Conservation (phyloP, 2,888 invertebrate genomes). For the Amiota mariae region DNA sequence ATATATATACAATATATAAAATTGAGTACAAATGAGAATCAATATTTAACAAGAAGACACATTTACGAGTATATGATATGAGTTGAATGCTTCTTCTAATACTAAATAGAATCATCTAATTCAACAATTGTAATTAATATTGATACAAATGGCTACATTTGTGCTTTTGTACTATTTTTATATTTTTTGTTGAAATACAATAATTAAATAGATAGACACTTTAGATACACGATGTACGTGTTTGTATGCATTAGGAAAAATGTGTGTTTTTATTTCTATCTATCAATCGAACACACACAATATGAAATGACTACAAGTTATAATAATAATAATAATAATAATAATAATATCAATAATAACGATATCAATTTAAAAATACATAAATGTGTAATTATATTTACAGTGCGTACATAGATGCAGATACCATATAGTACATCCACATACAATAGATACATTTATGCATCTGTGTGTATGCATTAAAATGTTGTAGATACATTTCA, state of each 20-base stretch:
- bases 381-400: slow-evolving; percentile 22
- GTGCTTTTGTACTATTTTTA: background rate
- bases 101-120: background rate
- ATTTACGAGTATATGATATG: background rate
- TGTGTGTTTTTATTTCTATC: background rate
- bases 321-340: background rate
- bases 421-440: background rate
- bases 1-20: background rate
- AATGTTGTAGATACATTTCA: slow-evolving; percentile 9
- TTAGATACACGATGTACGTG: background rate
- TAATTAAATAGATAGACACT: background rate
- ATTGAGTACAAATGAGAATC: background rate
- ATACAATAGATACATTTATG: no score
- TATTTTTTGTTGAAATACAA: no score
- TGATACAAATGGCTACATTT: slow-evolving; percentile 11
- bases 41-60: background rate
- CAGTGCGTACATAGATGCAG: slow-evolving; percentile 18
- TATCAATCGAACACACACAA: background rate
- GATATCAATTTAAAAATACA: background rate
- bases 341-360: background rate
- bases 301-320: background rate
- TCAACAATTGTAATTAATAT: slow-evolving; percentile 21
- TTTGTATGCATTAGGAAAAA: background rate
- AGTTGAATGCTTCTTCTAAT: background rate
- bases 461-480: background rate